Evolutionary conservation across 2,797 vertebrate genomes (phyloP).

Genomic region (Sebastes minor): DNA sequence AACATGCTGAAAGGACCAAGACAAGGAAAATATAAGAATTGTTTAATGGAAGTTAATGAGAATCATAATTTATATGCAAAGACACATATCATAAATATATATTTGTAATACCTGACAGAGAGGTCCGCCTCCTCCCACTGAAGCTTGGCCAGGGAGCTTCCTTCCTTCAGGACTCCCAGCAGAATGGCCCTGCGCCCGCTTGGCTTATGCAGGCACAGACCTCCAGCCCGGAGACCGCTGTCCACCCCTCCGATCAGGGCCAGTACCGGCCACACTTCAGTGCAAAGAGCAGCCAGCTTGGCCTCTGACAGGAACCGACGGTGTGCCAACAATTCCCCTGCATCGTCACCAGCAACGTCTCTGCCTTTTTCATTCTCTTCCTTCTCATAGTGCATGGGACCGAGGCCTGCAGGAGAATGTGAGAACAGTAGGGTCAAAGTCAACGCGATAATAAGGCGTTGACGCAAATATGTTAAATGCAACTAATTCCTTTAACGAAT

Average conservation of each 20-base stretch:
- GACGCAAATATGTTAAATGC: no score
- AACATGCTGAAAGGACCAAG: constrained; percentile 53
- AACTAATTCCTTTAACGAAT: no score
- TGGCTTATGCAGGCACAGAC: constrained; percentile 80
- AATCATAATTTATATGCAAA: constrained; percentile 24
- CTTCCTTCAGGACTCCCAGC: constrained; percentile 84
- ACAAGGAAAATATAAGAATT: constrained; percentile 58
- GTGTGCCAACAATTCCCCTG: constrained; percentile 51
- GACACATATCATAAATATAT: not conserved
- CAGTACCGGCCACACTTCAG: constrained; percentile 85
- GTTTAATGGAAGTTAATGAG: constrained; percentile 61
- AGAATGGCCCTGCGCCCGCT: constrained; percentile 82
- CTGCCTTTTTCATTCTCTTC: constrained; percentile 41
- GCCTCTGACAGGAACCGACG: constrained; percentile 74
- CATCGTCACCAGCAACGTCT: constrained; percentile 23
- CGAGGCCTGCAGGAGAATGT: constrained; percentile 45
- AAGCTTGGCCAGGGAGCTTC: constrained; percentile 83
- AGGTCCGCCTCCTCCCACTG: constrained; percentile 87
- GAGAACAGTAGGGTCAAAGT: not conserved
- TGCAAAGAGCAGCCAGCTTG: constrained; percentile 81
- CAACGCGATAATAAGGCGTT: not conserved
- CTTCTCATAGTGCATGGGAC: constrained; percentile 58
- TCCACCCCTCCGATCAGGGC: constrained; percentile 86
- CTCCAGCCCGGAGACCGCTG: constrained; percentile 83
- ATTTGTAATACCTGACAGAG: constrained; percentile 80